Percentiles rank a stretch among this genome's conserved stretches.
Evolutionary conservation across 2,113 vertebrate genomes (phyloP).

Genomic region (Hemicordylus capensis): DNA sequence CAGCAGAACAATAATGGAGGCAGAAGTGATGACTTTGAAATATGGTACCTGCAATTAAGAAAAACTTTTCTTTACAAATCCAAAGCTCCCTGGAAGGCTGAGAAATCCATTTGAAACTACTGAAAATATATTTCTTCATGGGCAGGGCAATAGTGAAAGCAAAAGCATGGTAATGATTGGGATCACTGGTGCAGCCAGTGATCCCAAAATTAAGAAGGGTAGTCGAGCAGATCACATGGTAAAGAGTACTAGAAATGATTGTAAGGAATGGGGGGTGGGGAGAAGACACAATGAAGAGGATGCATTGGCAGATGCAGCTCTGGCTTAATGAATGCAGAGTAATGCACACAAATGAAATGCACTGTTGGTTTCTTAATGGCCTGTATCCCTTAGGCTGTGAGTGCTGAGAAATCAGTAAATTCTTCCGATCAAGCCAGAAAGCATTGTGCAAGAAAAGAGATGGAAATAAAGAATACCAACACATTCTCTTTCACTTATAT

Average conservation of each 20-base stretch:
- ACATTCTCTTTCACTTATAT: not conserved
- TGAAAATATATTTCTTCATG: conserved; percentile 14
- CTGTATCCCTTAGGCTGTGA: not conserved
- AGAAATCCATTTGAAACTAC: not conserved
- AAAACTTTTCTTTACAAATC: not conserved
- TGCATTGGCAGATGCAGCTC: not conserved
- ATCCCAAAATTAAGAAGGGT: not conserved
- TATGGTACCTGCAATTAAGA: not conserved
- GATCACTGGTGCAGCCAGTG: too few species aligned
- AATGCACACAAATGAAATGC: not conserved
- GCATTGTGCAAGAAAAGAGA: not conserved
- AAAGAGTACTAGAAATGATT: not conserved
- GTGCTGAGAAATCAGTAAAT: not conserved
- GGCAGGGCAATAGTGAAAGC: not conserved
- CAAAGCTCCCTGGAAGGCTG: not conserved
- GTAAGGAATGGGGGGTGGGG: not conserved
- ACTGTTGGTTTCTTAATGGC: not conserved
- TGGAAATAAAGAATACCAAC: not conserved
- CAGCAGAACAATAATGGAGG: not conserved
- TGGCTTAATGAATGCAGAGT: not conserved
- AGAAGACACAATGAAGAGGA: not conserved
- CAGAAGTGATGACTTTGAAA: conserved; percentile 3
- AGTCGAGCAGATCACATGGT: not conserved
- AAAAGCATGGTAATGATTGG: not conserved
- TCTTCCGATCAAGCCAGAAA: not conserved